Base-by-base conservation (phyloP, 2,888 invertebrate species). In the Bembecia ichneumoniformis region DNA sequence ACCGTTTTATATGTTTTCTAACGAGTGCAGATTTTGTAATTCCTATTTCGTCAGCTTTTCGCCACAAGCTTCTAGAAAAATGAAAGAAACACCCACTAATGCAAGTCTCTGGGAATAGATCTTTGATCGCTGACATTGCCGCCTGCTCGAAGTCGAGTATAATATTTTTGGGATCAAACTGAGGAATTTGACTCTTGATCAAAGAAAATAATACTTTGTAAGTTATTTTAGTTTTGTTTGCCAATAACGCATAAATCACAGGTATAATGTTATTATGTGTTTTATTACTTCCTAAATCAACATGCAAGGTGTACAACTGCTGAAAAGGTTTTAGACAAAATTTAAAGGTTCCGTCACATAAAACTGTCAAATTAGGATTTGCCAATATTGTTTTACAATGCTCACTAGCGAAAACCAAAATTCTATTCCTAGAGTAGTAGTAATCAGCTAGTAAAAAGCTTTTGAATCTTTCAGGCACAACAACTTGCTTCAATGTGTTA, bases 11-110 rank as follows among this genome's bases (percentile, higher is more conserved):
- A 35, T 35, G 7, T 35, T 35, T 35, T 35, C 1, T 35, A 11
- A 11, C 11, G 11, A 9, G 11, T 35, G 35, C 9, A 9, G 35
- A 7, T 11, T 35, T 35, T 10, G 11, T 1, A 35, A 35, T 10
- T 1, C 11, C 11, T 35, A 1, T 35, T 35, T 35, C 11, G 7
- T 35, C 11, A 35, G 1, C 35, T 35, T 35, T 35, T 35, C 35
- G 1, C 1, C 35, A 35, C 11, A 35, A 9, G 7, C 9, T 11
- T 10, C 11, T 35, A 11, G 35, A 43, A 43, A 43, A 43, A 14
- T 47, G 47, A 36, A 15, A 47, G 15, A 16, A 47, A 47, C 47
- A 36, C 17, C 47, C 47, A 17, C 40, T 35, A 5, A 47, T 36
- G 17, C 16, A 16, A 40, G 36, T 40, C 35, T 47, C 13, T 10